Evolutionary conservation across 2,888 invertebrate genomes (phyloP), one percentile per base, ranked within the genome.

Genomic region (Parnassius mnemosyne): DNA sequence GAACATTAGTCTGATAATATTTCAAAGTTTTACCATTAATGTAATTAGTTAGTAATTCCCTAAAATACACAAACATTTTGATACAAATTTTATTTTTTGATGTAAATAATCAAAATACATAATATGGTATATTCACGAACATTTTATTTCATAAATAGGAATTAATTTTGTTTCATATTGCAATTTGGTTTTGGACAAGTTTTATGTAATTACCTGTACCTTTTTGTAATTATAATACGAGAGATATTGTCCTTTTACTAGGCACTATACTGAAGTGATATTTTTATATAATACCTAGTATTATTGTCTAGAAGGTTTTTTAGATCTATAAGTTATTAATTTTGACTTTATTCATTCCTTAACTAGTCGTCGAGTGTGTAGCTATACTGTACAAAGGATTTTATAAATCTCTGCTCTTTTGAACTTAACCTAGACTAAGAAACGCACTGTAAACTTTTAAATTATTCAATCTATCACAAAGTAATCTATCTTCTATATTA

Each of bases 361-460:
- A 68, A 71, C 82, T 83, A 82, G 80, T 82, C 77, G 70, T 76
- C 67, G 65, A 68, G 60, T 70, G 65, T 68, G 66, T 71, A 67
- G 58, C 52, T 63, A 50, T 46, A 49, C 16, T 67, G 64, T 61
- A 67, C 61, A 67, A 63, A 66, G 51, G 47, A 51, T 59, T 63
- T 59, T 57, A 57, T 44, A 47, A 41, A 46, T 49, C n/a, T 64
- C 34, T 55, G 34, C 41, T 51, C 50, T 55, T 57, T 57, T 61
- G 10, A 54, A 59, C 51, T 63, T 49, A 52, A 11, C 20, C 10
- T 64, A 61, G 42, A 42, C 5, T 63, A 61, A 60, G 53, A 52
- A 63, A 56, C 43, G 60, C 63, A 64, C 63, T 53, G 49, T 53
- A 42, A 16, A 43, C 13, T 52, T 58, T 20, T 11, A 25, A 13